These are phyloP conservation scores for Pampus argenteus DNA, from an alignment of 2,797 vertebrate species.

Conservation along the genomic window DNA sequence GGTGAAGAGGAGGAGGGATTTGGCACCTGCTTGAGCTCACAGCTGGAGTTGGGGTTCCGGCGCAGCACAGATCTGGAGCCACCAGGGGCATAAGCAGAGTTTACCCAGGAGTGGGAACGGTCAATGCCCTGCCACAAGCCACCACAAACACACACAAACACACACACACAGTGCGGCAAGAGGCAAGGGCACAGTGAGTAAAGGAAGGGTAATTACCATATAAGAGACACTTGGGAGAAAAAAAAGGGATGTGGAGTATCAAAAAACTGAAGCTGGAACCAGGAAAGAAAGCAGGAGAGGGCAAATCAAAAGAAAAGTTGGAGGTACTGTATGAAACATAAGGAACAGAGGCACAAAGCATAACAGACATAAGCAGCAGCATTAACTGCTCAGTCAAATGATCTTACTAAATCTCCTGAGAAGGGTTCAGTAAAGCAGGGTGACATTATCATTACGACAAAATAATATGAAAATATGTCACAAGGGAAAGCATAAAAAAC, in stretches of 20 bases:
- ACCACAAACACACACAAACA: conserved; percentile 70
- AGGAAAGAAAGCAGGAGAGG: conserved; percentile 32
- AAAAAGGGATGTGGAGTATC: conserved; percentile 14
- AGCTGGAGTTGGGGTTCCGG: conserved; percentile 91
- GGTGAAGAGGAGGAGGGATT: conserved; percentile 57
- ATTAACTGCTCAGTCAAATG: conserved; percentile 46
- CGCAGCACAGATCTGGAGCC: conserved; percentile 93
- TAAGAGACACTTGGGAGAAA: conserved; percentile 32
- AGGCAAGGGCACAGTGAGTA: conserved; percentile 64
- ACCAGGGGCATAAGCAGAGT: conserved; percentile 94
- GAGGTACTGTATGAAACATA: conserved; percentile 41
- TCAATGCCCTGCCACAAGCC: conserved; percentile 91
- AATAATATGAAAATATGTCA: neutral
- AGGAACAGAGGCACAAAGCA: conserved; percentile 53
- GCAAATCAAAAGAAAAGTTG: conserved; percentile 21
- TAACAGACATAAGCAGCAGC: conserved; percentile 52
- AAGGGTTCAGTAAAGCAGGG: conserved; percentile 27
- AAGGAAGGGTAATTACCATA: conserved; percentile 52
- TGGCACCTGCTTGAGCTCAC: conserved; percentile 95
- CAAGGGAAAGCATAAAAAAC: neutral
- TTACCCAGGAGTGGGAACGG: conserved; percentile 98
- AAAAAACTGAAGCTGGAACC: conserved; percentile 31
- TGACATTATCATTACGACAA: conserved; percentile 31
- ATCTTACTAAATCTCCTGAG: conserved; percentile 49
- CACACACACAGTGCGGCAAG: conserved; percentile 70